Conservation (phyloP, 1,140 invertebrate species). For the Drosophila triauraria region DNA sequence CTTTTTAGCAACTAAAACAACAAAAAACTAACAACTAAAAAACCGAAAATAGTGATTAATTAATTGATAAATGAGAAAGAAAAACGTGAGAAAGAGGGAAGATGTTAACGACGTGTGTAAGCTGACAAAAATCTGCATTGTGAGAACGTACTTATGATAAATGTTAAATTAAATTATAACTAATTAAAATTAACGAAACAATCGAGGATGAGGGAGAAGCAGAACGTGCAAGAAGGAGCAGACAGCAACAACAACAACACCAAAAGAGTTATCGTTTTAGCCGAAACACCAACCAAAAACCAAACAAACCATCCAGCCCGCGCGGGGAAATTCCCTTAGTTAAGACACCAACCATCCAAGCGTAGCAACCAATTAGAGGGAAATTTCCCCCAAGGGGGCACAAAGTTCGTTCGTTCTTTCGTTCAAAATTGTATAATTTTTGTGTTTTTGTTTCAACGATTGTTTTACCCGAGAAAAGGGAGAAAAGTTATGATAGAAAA, state of each 20-base stretch:
- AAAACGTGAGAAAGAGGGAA: constrained; percentile 8
- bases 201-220: constrained; percentile 4
- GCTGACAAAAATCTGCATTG: constrained; percentile 62
- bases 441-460: constrained; percentile 14
- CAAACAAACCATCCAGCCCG: constrained; percentile 14
- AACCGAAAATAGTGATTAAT: constrained; percentile 32
- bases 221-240: neutral
- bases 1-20: constrained; percentile 66
- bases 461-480: constrained; percentile 5
- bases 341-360: constrained; percentile 14
- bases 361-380: constrained; percentile 6
- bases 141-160: constrained; percentile 80
- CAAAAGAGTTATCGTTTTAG: constrained; percentile 21
- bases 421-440: constrained; percentile 26
- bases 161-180: constrained; percentile 66
- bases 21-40: constrained; percentile 25
- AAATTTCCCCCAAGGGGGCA: constrained; percentile 6
- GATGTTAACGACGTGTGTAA: constrained; percentile 36
- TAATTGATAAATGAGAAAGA: constrained; percentile 30
- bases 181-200: constrained; percentile 35
- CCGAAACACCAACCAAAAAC: constrained; percentile 27
- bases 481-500: constrained; percentile 12
- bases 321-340: constrained; percentile 14
- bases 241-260: constrained; percentile 19
- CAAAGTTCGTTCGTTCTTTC: constrained; percentile 17